Conservation (phyloP, 2,888 invertebrate genomes). For the Hyles lineata region DNA sequence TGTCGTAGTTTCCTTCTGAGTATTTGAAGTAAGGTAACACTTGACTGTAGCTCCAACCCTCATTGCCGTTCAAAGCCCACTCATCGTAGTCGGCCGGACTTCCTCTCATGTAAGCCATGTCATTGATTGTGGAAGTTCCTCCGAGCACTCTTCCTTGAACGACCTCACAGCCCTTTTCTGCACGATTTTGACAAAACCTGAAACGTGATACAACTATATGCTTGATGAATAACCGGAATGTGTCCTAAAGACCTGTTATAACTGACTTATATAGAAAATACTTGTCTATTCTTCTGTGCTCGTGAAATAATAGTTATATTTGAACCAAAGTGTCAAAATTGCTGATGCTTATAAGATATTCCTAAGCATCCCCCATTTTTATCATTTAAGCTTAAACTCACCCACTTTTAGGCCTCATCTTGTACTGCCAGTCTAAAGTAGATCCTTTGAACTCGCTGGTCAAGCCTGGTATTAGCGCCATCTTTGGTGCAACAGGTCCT, state of each 20-base stretch:
- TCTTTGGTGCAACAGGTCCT: slow-evolving; percentile 74
- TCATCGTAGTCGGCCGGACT: slow-evolving; percentile 79
- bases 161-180: slow-evolving; percentile 68
- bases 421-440: slow-evolving; percentile 72
- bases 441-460: slow-evolving; percentile 77
- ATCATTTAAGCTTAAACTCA: too few relatives aligned
- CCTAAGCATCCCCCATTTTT: not conserved
- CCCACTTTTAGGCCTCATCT: slow-evolving; percentile 78
- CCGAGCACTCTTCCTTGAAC: slow-evolving; percentile 76
- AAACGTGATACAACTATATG: slow-evolving; percentile 53
- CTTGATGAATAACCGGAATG: slow-evolving; percentile 42
- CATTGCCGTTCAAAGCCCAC: slow-evolving; percentile 75
- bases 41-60: slow-evolving; percentile 74
- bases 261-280: not conserved
- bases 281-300: not conserved
- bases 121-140: slow-evolving; percentile 75
- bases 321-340: not conserved
- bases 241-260: not conserved
- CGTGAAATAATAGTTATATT: not conserved
- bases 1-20: slow-evolving; percentile 80
- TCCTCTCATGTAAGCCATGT: slow-evolving; percentile 79
- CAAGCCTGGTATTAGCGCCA: slow-evolving; percentile 74
- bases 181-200: slow-evolving; percentile 76
- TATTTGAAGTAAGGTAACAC: slow-evolving; percentile 78
- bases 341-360: not conserved